Evolutionary conservation across 2,113 vertebrate genomes (phyloP).

Genomic region (Labeo catla): DNA sequence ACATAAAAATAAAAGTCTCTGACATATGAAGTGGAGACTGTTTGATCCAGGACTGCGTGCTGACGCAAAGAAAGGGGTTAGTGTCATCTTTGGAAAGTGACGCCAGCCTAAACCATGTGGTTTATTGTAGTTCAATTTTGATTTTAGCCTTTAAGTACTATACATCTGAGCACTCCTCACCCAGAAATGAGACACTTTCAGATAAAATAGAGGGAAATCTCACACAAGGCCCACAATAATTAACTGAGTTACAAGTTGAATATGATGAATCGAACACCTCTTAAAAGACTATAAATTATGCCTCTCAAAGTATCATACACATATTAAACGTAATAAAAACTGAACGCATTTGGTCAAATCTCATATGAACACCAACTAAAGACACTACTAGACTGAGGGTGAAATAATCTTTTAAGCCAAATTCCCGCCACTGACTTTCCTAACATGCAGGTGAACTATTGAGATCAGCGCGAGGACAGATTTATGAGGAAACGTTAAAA

Average conservation of each 20-base stretch:
- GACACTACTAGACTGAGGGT: neutral
- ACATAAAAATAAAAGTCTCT: neutral
- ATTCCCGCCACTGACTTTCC: conserved; percentile 34
- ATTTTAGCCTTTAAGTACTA: neutral
- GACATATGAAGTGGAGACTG: neutral
- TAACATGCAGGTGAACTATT: neutral
- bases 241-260: neutral
- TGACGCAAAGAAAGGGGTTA: neutral
- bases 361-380: neutral
- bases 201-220: neutral
- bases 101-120: neutral
- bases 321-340: neutral
- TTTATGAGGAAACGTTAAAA: neutral
- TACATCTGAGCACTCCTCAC: neutral
- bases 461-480: neutral
- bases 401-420: neutral
- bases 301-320: neutral
- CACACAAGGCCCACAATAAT: neutral
- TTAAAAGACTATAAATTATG: neutral
- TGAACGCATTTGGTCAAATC: neutral
- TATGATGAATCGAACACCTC: neutral
- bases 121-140: neutral
- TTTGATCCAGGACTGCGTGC: neutral
- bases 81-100: neutral
- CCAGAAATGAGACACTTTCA: neutral